A percentile compares a stretch with the other conserved stretches of the same genome.
Conservation (phyloP, 2,797 vertebrate genomes). For the Halcyon chelicuti region DNA sequence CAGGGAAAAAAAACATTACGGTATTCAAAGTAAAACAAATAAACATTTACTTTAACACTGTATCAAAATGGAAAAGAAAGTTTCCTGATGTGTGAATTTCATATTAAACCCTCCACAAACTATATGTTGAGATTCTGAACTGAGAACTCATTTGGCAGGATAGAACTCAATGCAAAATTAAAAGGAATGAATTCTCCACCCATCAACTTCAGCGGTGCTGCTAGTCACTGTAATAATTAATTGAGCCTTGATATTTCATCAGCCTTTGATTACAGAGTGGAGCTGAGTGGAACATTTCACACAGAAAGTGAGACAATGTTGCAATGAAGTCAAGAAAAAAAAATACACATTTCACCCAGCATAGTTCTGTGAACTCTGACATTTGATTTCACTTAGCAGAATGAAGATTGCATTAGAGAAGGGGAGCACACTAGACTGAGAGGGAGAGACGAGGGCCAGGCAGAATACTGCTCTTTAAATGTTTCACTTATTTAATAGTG, state of each 20-base stretch:
- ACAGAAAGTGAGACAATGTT: slow-evolving; percentile 65
- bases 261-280: slow-evolving; percentile 26
- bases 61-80: not conserved
- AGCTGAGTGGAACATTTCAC: slow-evolving; percentile 63
- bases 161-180: slow-evolving; percentile 59
- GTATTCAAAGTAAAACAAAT: slow-evolving; percentile 13
- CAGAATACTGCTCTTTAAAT: not conserved
- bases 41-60: slow-evolving; percentile 16
- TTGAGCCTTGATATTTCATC: slow-evolving; percentile 61
- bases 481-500: not conserved
- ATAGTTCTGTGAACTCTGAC: slow-evolving; percentile 24
- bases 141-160: not conserved
- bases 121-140: slow-evolving; percentile 1
- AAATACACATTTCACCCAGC: not conserved
- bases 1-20: not conserved
- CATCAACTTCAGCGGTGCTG: slow-evolving; percentile 28
- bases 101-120: slow-evolving; percentile 12
- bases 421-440: not conserved
- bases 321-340: not conserved
- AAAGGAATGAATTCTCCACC: slow-evolving; percentile 60
- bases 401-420: not conserved
- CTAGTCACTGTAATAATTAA: slow-evolving; percentile 44
- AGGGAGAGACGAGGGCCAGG: not conserved
- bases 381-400: slow-evolving; percentile 41
- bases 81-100: not conserved